These are phyloP conservation scores for Pedionomus torquatus DNA, from an alignment of 2,113 vertebrate species.

Conservation along the genomic window DNA sequence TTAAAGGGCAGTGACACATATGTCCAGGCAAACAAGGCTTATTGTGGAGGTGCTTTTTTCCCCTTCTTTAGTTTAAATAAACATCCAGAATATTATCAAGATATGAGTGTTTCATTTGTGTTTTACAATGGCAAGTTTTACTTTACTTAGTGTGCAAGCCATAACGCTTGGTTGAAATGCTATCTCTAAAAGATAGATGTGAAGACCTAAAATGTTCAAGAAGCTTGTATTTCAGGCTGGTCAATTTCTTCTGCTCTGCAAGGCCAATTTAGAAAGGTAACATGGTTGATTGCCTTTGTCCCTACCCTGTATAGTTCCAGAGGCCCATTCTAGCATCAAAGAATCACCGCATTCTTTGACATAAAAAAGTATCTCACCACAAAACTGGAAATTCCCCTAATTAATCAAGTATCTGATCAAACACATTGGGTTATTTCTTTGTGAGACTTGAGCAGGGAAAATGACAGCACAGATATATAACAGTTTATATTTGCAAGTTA, in stretches of 20 bases:
- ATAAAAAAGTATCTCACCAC: neutral
- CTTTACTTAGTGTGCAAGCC: neutral
- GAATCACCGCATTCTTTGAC: neutral
- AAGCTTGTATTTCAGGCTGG: neutral
- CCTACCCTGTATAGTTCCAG: neutral
- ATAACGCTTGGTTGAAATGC: neutral
- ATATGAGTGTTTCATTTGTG: neutral
- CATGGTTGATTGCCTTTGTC: neutral
- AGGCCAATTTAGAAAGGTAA: neutral
- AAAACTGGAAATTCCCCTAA: neutral
- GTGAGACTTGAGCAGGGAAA: neutral
- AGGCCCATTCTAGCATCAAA: accelerated
- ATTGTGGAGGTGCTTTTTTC: neutral
- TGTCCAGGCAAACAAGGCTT: neutral
- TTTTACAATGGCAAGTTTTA: neutral
- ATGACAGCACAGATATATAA: neutral
- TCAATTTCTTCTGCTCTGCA: neutral
- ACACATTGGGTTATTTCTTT: neutral
- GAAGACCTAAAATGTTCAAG: neutral
- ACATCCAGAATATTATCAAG: neutral
- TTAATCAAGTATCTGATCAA: neutral
- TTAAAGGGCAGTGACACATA: neutral
- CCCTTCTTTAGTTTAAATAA: neutral
- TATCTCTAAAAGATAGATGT: neutral
- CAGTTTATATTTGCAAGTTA: neutral